Conservation (phyloP, 2,888 invertebrate species). For the Trileptium ribeirensis region DNA sequence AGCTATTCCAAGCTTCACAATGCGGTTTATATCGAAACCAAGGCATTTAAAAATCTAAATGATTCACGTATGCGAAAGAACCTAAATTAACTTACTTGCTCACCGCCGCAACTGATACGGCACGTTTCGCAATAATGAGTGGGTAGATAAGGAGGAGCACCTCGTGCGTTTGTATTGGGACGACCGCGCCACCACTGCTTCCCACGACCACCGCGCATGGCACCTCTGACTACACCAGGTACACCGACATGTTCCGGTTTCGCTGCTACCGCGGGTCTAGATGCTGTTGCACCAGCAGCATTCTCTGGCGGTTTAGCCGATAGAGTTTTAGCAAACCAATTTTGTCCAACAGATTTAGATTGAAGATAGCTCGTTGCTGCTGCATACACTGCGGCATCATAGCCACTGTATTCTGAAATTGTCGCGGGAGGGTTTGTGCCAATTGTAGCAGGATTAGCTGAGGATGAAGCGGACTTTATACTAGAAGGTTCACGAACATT, state of each 20-base stretch:
- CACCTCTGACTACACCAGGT: slow-evolving; percentile 22
- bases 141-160: slow-evolving; percentile 60
- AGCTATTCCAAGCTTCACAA: no score
- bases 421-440: no score
- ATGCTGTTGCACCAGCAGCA: slow-evolving; percentile 26
- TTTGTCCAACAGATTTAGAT: slow-evolving; percentile 59
- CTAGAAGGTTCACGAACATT: no score
- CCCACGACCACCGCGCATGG: slow-evolving; percentile 33
- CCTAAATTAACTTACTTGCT: slow-evolving; percentile 64
- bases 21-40: no score
- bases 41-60: no score
- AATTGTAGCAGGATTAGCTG: no score
- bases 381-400: slow-evolving; percentile 88
- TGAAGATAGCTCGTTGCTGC: slow-evolving; percentile 90
- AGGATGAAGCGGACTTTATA: no score
- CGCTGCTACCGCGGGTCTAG: no score
- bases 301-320: not conserved
- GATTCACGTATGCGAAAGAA: no score
- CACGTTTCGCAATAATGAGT: slow-evolving; percentile 98
- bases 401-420: no score
- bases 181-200: slow-evolving; percentile 54
- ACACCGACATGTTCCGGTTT: not conserved
- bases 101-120: slow-evolving; percentile 93
- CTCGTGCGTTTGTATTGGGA: slow-evolving; percentile 56
- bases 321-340: not conserved